Evolutionary conservation across 2,113 vertebrate genomes (phyloP).

Genomic region (Montifringilla adamsi): DNA sequence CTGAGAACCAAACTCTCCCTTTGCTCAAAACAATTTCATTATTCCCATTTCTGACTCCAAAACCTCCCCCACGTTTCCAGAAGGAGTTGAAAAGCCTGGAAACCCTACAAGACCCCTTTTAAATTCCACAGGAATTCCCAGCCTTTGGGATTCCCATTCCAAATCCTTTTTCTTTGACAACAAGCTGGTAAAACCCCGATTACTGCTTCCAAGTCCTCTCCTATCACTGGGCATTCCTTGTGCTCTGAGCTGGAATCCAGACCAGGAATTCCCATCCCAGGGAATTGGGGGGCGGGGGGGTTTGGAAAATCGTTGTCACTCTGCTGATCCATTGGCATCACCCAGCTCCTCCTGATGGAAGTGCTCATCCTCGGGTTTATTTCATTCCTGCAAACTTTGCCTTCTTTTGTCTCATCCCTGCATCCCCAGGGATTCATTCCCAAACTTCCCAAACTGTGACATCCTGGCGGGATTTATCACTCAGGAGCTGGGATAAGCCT

Average conservation of each 20-base stretch:
- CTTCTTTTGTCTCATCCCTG: neutral
- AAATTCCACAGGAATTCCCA: neutral
- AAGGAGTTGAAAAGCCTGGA: neutral
- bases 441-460: neutral
- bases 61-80: neutral
- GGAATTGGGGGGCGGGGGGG: neutral
- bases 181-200: neutral
- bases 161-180: neutral
- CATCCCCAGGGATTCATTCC: neutral
- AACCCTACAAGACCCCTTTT: neutral
- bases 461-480: neutral
- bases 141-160: neutral
- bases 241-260: neutral
- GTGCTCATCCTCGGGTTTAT: neutral
- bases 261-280: neutral
- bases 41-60: neutral
- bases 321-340: neutral
- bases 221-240: neutral
- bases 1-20: neutral
- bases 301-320: neutral
- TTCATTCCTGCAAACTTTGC: neutral
- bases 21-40: neutral
- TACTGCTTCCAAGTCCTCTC: neutral
- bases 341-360: neutral
- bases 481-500: neutral